phyloP scores from a whole-genome alignment of 2,797 vertebrate genomes.

The Hirundo rustica region DNA sequence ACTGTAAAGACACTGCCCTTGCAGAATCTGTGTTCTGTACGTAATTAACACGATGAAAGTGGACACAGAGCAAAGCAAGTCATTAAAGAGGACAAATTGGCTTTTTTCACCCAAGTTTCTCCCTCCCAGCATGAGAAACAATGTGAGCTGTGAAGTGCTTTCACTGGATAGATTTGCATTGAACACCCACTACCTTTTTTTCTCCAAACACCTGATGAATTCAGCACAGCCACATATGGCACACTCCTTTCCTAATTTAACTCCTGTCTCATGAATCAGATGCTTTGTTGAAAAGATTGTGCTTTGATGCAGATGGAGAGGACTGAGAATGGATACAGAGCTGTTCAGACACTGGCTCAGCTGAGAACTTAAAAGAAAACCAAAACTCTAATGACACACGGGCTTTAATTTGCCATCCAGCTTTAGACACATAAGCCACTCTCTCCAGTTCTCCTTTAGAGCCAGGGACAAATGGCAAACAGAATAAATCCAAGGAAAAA shows the following conservation, averaged over 20 bases:
- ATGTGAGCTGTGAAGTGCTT: neutral
- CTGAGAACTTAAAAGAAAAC: neutral
- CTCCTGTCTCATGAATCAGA: conserved; percentile 55
- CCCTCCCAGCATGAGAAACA: neutral
- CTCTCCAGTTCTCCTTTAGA: neutral
- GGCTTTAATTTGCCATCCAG: neutral
- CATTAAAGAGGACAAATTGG: conserved; percentile 39
- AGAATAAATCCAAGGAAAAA: conserved; percentile 41
- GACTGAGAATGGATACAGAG: neutral
- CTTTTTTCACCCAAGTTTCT: conserved; percentile 54
- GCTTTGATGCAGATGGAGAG: neutral
- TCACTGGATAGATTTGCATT: conserved; percentile 12
- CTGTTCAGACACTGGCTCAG: neutral
- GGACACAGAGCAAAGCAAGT: neutral
- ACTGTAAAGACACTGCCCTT: neutral
- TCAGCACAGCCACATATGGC: neutral
- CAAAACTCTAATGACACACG: neutral
- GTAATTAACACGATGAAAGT: neutral
- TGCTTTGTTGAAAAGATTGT: conserved; percentile 30
- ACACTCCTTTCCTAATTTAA: conserved; percentile 62
- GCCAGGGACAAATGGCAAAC: conserved; percentile 21
- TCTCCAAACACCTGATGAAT: conserved; percentile 32
- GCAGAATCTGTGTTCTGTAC: neutral
- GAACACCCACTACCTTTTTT: conserved; percentile 27
- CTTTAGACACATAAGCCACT: neutral